Base-by-base conservation (phyloP, 2,888 invertebrate genomes). In the Eupithecia tripunctaria region DNA sequence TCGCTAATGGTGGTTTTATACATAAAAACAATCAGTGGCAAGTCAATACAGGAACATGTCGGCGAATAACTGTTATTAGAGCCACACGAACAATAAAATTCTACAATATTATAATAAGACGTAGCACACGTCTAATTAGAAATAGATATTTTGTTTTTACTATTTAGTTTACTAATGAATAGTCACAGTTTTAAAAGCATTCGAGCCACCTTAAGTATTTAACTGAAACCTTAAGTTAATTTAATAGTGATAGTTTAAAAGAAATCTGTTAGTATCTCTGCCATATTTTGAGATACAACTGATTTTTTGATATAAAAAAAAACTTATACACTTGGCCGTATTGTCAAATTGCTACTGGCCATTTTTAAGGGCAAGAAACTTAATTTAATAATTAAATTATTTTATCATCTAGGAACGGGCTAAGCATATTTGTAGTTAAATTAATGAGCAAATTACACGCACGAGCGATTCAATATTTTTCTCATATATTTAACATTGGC, bases 321-420 rank as follows among this genome's bases (percentile, higher is more conserved):
- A 25, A 25, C 3, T 2, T 21, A 12, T 38, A 43, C 10, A 21
- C 25, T 15, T 21, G 32, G 64, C 21, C 38, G 38, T 18, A 64
- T 15, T 36, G 64, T 6, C 64, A 64, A 64, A 63, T 29, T 15
- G 32, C 56, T 56, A 56, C 85, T 85, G 85, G 84, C 85, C 85
- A 51, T 51, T 69, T 76, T 65, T 75, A 76, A 69, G 72, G 77
- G 76, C 69, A 79, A 67, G 67, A 75, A 68, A 63, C 32, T 38
- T 27, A 67, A 66, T 18, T 63, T 36, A 32, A 60, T 65, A 56
- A 60, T 29, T 59, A 62, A 66, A 18, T 36, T 67, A 69, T 18
- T 66, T 29, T 62, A 67, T 63, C 66, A 69, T 59, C 14, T 70
- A 62, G 71, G 68, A 71, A 43, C 72, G 73, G 66, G 70, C 70